Conservation (phyloP, 2,113 vertebrate genomes). For the Ramphastos sulfuratus region DNA sequence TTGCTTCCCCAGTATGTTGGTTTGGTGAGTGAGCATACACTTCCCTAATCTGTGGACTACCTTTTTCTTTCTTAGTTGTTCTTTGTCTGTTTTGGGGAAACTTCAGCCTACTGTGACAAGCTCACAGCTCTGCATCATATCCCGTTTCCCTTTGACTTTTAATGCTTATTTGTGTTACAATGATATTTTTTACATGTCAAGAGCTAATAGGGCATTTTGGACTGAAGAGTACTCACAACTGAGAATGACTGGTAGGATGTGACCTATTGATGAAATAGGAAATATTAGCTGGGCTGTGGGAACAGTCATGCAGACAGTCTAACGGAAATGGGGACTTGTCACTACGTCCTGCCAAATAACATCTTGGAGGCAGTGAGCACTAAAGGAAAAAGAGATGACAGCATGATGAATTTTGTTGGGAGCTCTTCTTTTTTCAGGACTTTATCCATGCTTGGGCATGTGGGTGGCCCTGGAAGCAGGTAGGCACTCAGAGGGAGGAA, state of each 20-base stretch:
- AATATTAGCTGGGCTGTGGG: not conserved
- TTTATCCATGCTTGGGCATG: not conserved
- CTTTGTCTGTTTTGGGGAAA: constrained; percentile 47
- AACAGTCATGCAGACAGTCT: not conserved
- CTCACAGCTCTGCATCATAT: not conserved
- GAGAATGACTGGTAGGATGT: not conserved
- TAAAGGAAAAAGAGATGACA: not conserved
- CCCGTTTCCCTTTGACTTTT: not conserved
- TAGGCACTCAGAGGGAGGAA: not conserved
- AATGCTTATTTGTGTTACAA: not conserved
- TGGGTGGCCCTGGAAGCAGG: not conserved
- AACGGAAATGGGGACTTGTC: not conserved
- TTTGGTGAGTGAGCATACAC: not conserved
- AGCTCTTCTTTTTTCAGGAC: not conserved
- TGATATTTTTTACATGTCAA: not conserved
- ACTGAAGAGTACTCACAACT: not conserved
- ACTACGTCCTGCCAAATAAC: not conserved
- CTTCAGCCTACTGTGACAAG: not conserved
- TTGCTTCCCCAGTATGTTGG: constrained; percentile 25
- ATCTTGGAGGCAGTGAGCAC: not conserved
- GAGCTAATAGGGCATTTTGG: not conserved
- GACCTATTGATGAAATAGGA: constrained; percentile 23
- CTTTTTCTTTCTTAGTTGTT: constrained; percentile 38
- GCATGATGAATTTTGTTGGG: not conserved
- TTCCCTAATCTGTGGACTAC: constrained; percentile 23